These are phyloP conservation scores for Ganaspis brasiliensis DNA, from an alignment of 2,888 invertebrate genomes.

Conservation along the genomic window DNA sequence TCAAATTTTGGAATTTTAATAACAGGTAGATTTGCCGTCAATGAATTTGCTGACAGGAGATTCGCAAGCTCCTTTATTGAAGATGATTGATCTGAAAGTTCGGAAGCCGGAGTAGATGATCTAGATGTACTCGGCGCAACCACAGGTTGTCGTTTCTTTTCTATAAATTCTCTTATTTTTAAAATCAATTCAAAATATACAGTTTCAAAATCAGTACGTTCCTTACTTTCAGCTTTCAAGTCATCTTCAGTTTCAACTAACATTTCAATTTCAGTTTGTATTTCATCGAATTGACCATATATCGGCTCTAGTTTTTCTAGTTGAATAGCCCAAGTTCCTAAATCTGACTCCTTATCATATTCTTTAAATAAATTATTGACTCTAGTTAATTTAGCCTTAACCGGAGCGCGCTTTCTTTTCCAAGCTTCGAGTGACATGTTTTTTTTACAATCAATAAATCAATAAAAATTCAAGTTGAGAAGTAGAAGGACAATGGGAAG, in stretches of 20 bases:
- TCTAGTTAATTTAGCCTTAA: not conserved
- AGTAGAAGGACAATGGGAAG: too few relatives aligned
- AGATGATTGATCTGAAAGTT: too few relatives aligned
- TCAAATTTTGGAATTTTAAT: constrained; percentile 10
- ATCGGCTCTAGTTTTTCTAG: not conserved
- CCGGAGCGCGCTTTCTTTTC: too few relatives aligned
- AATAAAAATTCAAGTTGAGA: too few relatives aligned
- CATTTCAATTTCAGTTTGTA: not conserved
- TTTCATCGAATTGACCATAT: too few relatives aligned
- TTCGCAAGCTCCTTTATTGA: not conserved
- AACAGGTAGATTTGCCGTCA: not conserved
- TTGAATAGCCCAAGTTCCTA: not conserved
- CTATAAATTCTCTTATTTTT: not conserved
- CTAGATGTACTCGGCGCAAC: not conserved
- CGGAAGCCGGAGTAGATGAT: not conserved
- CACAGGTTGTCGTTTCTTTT: not conserved
- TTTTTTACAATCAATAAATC: too few relatives aligned
- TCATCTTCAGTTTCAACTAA: not conserved
- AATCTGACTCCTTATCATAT: not conserved
- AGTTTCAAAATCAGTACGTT: not conserved
- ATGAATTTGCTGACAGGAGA: not conserved
- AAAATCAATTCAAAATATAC: not conserved
- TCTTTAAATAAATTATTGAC: not conserved
- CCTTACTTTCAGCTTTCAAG: not conserved
- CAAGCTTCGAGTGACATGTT: too few relatives aligned